phyloP scores from a whole-genome alignment of 1,140 invertebrate species.

The Orussus abietinus region DNA sequence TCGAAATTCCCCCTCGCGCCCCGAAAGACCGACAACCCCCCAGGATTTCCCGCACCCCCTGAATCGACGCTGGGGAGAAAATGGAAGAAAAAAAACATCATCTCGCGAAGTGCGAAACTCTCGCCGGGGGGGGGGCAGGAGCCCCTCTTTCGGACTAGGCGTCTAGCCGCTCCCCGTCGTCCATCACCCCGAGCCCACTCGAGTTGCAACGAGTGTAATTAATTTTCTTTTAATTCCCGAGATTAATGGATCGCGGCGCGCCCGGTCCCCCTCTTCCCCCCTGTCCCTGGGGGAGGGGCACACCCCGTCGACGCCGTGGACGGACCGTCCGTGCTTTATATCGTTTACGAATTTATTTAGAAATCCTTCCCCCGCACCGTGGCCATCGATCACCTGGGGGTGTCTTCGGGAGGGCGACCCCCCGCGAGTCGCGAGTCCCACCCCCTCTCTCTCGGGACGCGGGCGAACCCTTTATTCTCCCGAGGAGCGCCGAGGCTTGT shows the following conservation, averaged over 20 bases:
- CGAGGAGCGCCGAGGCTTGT: constrained; percentile 28
- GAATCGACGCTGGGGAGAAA: too few species aligned
- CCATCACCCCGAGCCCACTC: constrained; percentile 26
- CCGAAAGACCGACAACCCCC: too few species aligned
- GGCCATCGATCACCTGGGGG: too few species aligned
- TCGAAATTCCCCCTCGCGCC: too few species aligned
- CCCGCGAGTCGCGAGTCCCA: too few species aligned
- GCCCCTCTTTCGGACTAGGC: too few species aligned
- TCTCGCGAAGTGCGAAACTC: too few species aligned
- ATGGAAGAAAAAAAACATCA: too few species aligned
- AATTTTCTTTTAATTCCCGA: constrained; percentile 39
- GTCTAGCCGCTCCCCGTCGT: constrained; percentile 18
- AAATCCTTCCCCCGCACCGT: constrained; percentile 16
- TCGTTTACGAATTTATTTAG: constrained; percentile 20
- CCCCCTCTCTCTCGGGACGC: background rate
- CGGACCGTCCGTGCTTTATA: constrained; percentile 15
- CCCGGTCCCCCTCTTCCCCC: too few species aligned
- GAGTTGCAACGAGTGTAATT: constrained; percentile 30
- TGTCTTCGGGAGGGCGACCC: too few species aligned
- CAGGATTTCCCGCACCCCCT: too few species aligned
- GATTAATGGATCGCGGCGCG: constrained; percentile 41
- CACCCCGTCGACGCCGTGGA: background rate
- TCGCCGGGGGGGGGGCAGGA: too few species aligned
- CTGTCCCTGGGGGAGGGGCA: constrained; percentile 1
- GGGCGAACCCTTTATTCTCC: constrained; percentile 33